phyloP scores from a whole-genome alignment of 2,888 invertebrate species.

The Pomacea canaliculata region DNA sequence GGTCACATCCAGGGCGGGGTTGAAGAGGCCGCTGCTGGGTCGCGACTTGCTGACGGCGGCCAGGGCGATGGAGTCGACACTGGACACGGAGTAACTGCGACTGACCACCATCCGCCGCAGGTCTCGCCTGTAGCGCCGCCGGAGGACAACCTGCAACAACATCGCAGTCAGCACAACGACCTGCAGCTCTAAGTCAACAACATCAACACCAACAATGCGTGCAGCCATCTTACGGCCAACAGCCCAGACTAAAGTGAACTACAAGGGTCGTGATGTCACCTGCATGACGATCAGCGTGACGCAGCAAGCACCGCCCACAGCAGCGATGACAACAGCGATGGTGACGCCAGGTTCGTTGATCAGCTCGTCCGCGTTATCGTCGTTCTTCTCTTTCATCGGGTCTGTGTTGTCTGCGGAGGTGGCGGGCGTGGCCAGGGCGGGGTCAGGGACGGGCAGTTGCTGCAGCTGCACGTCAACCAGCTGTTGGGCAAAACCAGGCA shows the following conservation, averaged over 20 bases:
- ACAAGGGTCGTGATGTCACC: slow-evolving; percentile 17
- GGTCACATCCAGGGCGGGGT: slow-evolving; percentile 47
- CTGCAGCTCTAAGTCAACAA: no score
- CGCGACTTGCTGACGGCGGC: slow-evolving; percentile 53
- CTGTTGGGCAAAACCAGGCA: slow-evolving; percentile 22
- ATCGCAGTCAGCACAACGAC: background rate
- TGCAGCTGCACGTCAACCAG: slow-evolving; percentile 36
- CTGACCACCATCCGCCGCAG: slow-evolving; percentile 14
- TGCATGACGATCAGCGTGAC: slow-evolving; percentile 52
- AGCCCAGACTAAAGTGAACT: no score
- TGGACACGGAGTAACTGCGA: slow-evolving; percentile 42
- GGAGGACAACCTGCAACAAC: slow-evolving; percentile 45
- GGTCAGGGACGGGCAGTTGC: background rate
- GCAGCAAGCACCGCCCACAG: slow-evolving; percentile 57
- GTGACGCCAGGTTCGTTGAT: slow-evolving; percentile 45
- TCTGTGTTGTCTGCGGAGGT: background rate
- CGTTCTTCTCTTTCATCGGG: background rate
- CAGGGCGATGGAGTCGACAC: slow-evolving; percentile 57
- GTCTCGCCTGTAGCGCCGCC: slow-evolving; percentile 36
- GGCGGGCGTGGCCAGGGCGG: background rate
- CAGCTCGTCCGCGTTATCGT: slow-evolving; percentile 1
- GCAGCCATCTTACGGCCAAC: no score
- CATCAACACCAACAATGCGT: no score
- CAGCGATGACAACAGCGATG: slow-evolving; percentile 53
- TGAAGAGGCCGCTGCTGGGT: slow-evolving; percentile 58